Evolutionary conservation across 2,888 invertebrate species (phyloP).

Genomic region (Eupithecia dodoneata): DNA sequence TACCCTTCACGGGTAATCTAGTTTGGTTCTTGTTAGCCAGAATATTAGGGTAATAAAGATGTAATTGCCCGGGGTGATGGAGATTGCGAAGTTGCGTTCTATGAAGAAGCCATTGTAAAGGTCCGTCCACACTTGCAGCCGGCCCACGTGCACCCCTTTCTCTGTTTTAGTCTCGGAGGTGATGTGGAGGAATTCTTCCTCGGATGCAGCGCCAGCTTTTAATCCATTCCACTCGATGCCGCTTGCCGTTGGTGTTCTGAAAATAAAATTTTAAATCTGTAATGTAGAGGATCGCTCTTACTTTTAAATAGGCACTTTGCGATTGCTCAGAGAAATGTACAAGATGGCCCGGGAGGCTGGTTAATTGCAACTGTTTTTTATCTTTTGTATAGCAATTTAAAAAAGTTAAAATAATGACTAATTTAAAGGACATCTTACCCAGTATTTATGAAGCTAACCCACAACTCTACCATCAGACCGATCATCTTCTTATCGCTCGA

Average conservation of each 20-base stretch:
- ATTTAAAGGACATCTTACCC: conserved; percentile 66
- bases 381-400: not conserved
- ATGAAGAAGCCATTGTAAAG: conserved; percentile 67
- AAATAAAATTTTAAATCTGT: conserved; percentile 35
- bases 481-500: conserved; percentile 53
- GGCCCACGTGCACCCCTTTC: conserved; percentile 58
- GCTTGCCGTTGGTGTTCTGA: conserved; percentile 57
- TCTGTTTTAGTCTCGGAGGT: conserved; percentile 38
- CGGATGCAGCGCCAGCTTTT: conserved; percentile 40
- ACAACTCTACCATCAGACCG: conserved; percentile 57
- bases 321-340: not conserved
- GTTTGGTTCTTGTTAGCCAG: conserved; percentile 39
- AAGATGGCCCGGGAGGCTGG: not conserved
- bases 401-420: too few species aligned
- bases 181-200: conserved; percentile 66
- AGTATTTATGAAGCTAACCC: conserved; percentile 78
- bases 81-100: conserved; percentile 51
- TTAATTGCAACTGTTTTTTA: not conserved
- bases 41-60: conserved; percentile 41
- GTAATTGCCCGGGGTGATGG: conserved; percentile 19
- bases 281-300: not conserved
- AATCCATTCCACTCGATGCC: conserved; percentile 57
- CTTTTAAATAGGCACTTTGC: not conserved
- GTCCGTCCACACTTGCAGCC: conserved; percentile 64
- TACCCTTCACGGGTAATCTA: conserved; percentile 39